Evolutionary conservation across 1,140 invertebrate species (phyloP), one percentile per base, ranked within the genome.

Genomic region (Drosophila paulistorum): DNA sequence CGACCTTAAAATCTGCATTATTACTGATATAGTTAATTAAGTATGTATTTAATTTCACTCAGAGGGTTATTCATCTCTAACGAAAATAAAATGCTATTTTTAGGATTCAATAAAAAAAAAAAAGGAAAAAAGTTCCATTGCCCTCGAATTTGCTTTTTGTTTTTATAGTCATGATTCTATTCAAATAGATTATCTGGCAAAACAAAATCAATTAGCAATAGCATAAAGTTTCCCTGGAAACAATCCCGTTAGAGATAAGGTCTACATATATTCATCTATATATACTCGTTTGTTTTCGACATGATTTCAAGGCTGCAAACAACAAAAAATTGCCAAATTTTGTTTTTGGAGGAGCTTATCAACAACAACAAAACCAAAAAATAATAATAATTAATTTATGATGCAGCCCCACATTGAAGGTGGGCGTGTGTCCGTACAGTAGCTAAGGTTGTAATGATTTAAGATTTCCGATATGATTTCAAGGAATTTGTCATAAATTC

Each of bases 341-440:
- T 37, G 10, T 70, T 87, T 76, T 57, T 45, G 63, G 13, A 39
- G 59, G 13, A 45, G 70, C 82, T 85, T 87, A 85, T 85, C 81
- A 63, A 6, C 20, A 55, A 23, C 30, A 30, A 30, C 30, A 33
- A 58, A 65, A 64, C 72, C 35, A 37, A 39, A 23, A 59, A 20
- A 33, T 4, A 26, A 58, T 61, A 66, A 72, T 73, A 7, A 37
- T 37, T 37, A 37, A 80, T 75, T 81, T 81, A 85, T 65, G 75
- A 86, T 81, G 68, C 70, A 78, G 33, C n/a, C 14, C 7, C 41
- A 55, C 58, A 63, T 55, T 66, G 57, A 39, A 39, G 37, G 75
- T 74, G 75, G 75, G 80, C 48, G 65, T 80, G 72, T 74, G 58
- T 65, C 11, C 10, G 39, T 37, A 67, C 65, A 65, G 45, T 51